Evolutionary conservation across 2,113 vertebrate species (phyloP), one percentile per base, ranked within the genome.

Genomic region (Odontesthes bonariensis): DNA sequence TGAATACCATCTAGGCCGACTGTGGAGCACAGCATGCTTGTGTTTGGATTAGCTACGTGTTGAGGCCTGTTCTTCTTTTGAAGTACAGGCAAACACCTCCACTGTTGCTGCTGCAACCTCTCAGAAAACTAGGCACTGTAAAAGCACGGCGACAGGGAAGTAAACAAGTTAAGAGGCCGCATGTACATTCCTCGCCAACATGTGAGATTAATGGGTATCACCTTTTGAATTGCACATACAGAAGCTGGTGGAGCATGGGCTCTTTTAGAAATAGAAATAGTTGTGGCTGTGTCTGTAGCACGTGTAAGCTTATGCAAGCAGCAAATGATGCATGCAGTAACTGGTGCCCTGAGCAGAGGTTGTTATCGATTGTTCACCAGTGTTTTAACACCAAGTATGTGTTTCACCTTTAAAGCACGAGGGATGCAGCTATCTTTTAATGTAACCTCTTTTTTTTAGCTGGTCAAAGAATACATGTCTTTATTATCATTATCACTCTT

Each of bases 1-100:
- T 74, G 69, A 86, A 84, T 81, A 80, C 54, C 75, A 83, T 69
- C 75, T 20, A 59, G 72, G 54, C 67, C 55, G 54, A 65, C 79
- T 72, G 73, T 60, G 70, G 82, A 66, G 79, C 38, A 6, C 71
- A 56, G 70, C 75, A 52, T 68, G 86, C 60, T 68, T 81, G 69
- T 74, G 1, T 79, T 80, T 89, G 70, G 87, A 85, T 83, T 69
- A 65, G 52, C 22, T 62, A 69, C 89, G 51, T 89, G 92, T 87
- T 70, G 47, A 83, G 77, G 73, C 92, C 81, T 1, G 92, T 81
- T 82, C 47, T 58, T 73, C 13, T 52, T 75, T 70, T 60, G 69
- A 56, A 77, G 54, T 16, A 6, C 46, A 77, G 69, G 23, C 66
- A 72, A 79, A 88, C 55, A 69, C 62, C 65, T 85, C 57, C 32